Evolutionary conservation across 1,140 invertebrate genomes (phyloP).

Genomic region (Protaetia brevitarsis): DNA sequence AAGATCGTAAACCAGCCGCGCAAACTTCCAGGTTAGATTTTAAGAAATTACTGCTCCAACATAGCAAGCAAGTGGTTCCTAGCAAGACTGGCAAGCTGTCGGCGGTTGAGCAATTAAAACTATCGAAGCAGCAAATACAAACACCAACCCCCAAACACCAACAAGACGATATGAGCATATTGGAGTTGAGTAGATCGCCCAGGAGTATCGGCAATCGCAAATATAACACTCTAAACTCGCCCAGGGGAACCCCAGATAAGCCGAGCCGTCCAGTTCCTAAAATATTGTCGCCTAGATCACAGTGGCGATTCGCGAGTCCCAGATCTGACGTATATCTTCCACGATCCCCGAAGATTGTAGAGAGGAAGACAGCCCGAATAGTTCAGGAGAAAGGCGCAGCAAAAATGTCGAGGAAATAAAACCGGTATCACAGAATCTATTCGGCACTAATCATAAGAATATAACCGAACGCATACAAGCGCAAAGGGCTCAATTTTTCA

Average conservation of each 20-base stretch:
- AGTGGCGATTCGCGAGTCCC: slow-evolving; percentile 69
- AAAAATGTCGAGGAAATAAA: slow-evolving; percentile 41
- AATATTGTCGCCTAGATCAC: slow-evolving; percentile 67
- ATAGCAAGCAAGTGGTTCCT: slow-evolving; percentile 59
- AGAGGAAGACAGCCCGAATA: slow-evolving; percentile 63
- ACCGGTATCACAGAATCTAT: slow-evolving; percentile 30
- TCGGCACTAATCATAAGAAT: slow-evolving; percentile 40
- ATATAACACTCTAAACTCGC: slow-evolving; percentile 54
- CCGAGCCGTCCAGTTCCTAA: slow-evolving; percentile 59
- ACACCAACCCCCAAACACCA: slow-evolving; percentile 45
- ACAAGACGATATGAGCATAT: slow-evolving; percentile 52
- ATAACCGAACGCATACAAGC: slow-evolving; percentile 54
- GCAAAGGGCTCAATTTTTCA: slow-evolving; percentile 56
- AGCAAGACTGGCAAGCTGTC: slow-evolving; percentile 61
- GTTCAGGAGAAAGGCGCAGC: slow-evolving; percentile 50
- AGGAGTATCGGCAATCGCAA: slow-evolving; percentile 62
- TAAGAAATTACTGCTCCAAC: slow-evolving; percentile 73
- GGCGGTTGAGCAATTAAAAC: slow-evolving; percentile 77
- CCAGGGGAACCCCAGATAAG: slow-evolving; percentile 52
- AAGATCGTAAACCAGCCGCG: slow-evolving; percentile 45
- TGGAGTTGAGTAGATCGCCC: slow-evolving; percentile 64
- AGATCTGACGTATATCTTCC: slow-evolving; percentile 77
- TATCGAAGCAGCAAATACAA: slow-evolving; percentile 59
- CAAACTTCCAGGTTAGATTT: slow-evolving; percentile 76
- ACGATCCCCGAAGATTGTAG: slow-evolving; percentile 80